A percentile compares a stretch with the other conserved stretches of the same genome.
These are phyloP conservation scores for Rhamphomyia laevipes DNA, from an alignment of 2,888 invertebrate genomes.

Conservation along the genomic window DNA sequence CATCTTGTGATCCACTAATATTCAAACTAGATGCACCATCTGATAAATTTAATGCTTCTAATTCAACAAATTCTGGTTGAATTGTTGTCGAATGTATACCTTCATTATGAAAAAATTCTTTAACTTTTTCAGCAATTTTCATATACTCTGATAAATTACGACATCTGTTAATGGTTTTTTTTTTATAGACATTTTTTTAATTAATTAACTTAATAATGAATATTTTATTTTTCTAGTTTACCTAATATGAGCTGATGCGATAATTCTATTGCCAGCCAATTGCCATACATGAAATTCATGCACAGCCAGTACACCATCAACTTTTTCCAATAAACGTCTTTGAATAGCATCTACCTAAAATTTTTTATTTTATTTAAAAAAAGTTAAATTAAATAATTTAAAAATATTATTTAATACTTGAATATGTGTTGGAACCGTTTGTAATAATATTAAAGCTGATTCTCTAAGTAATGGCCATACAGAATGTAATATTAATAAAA, in stretches of 20 bases:
- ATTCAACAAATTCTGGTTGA: conserved; percentile 93
- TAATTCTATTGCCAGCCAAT: conserved; percentile 89
- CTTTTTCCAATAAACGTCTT: conserved; percentile 71
- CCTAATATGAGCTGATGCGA: conserved; percentile 95
- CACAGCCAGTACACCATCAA: conserved; percentile 89
- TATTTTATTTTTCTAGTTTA: conserved; percentile 22
- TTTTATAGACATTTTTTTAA: background rate
- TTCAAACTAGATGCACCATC: conserved; percentile 38
- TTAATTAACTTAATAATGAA: background rate
- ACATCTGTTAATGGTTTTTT: conserved; percentile 51
- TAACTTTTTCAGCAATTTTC: conserved; percentile 92
- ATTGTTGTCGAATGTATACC: conserved; percentile 98
- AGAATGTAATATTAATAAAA: conserved; percentile 72
- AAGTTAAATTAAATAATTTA: background rate
- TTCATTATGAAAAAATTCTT: conserved; percentile 95
- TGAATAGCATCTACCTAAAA: conserved; percentile 77
- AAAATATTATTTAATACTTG: conserved; percentile 43
- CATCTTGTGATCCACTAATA: conserved; percentile 45
- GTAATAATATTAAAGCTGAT: conserved; percentile 87
- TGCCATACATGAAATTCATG: conserved; percentile 99
- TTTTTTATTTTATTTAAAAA: background rate
- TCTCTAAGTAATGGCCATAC: conserved; percentile 89
- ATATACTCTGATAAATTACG: conserved; percentile 91
- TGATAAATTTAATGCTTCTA: conserved; percentile 42
- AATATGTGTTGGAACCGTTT: conserved; percentile 97